These are phyloP conservation scores for Ochropleura leucogaster DNA, from an alignment of 2,888 invertebrate species.

Conservation along the genomic window DNA sequence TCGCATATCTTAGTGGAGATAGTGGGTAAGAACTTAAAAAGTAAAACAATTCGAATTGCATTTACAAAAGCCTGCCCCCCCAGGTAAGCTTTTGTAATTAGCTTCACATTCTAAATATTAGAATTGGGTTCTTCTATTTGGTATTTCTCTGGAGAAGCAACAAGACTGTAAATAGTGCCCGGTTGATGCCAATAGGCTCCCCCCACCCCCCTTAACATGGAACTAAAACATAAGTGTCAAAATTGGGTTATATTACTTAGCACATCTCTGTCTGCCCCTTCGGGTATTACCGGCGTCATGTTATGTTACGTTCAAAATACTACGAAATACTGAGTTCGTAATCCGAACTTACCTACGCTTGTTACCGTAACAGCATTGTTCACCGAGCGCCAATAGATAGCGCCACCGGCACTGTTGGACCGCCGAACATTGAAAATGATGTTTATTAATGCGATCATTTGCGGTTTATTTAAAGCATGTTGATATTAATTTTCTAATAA, in stretches of 20 bases:
- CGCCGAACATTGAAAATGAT: not conserved
- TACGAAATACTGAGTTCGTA: not conserved
- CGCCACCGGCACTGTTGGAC: conserved; percentile 25
- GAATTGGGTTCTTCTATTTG: no score
- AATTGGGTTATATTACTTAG: not conserved
- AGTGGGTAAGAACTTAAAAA: no score
- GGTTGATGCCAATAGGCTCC: no score
- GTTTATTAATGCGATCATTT: not conserved
- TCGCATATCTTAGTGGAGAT: not conserved
- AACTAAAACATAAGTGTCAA: not conserved
- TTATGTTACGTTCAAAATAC: not conserved
- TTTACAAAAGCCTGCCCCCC: no score
- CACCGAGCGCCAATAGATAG: conserved; percentile 35
- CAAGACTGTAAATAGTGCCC: no score
- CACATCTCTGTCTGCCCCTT: not conserved
- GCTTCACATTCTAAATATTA: no score
- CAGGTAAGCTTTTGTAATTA: no score
- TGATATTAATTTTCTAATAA: not conserved
- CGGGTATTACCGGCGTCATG: not conserved
- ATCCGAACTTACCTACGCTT: no score
- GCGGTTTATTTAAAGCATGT: not conserved
- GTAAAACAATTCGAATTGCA: no score
- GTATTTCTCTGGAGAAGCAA: no score
- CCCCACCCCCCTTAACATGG: no score
- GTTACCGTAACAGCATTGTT: not conserved